Conservation (phyloP, 1,140 invertebrate species). For the Drosophila ironensis region DNA sequence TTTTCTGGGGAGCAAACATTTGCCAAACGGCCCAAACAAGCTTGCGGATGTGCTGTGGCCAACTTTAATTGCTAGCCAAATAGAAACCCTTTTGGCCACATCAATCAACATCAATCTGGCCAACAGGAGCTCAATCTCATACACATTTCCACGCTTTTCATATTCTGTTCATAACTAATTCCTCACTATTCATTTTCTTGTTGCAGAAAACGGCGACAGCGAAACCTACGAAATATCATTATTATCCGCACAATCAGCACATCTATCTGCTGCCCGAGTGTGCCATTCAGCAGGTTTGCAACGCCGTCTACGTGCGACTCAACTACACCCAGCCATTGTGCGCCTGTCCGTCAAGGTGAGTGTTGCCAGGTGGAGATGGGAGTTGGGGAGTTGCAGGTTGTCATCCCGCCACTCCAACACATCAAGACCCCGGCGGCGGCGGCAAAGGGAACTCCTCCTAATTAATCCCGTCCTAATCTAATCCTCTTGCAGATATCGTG, state of each 20-base stretch:
- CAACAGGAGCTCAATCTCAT: conserved; percentile 25
- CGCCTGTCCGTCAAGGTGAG: conserved; percentile 89
- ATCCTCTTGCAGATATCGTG: conserved; percentile 85
- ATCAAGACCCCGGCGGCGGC: not conserved
- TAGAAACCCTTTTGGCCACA: conserved; percentile 39
- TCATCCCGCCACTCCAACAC: conserved; percentile 13
- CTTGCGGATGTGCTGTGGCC: not conserved
- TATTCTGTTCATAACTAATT: not conserved
- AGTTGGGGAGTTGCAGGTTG: conserved; percentile 11
- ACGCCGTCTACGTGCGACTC: conserved; percentile 94
- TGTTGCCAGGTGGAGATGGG: not conserved
- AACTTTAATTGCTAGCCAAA: conserved; percentile 40
- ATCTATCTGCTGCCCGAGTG: conserved; percentile 95
- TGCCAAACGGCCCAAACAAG: conserved; percentile 43
- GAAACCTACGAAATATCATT: conserved; percentile 95
- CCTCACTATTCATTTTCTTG: conserved; percentile 73
- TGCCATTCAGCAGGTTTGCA: conserved; percentile 95
- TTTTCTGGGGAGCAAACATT: conserved; percentile 49
- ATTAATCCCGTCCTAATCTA: conserved; percentile 39
- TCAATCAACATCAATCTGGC: conserved; percentile 29
- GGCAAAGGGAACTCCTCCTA: conserved; percentile 17
- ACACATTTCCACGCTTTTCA: not conserved
- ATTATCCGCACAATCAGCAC: conserved; percentile 96
- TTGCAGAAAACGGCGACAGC: conserved; percentile 89
- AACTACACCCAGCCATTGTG: conserved; percentile 96